Percentiles rank a stretch among this genome's conserved stretches.
These are phyloP conservation scores for Zaprionus kolodkinae DNA, from an alignment of 1,140 invertebrate species.

Conservation along the genomic window DNA sequence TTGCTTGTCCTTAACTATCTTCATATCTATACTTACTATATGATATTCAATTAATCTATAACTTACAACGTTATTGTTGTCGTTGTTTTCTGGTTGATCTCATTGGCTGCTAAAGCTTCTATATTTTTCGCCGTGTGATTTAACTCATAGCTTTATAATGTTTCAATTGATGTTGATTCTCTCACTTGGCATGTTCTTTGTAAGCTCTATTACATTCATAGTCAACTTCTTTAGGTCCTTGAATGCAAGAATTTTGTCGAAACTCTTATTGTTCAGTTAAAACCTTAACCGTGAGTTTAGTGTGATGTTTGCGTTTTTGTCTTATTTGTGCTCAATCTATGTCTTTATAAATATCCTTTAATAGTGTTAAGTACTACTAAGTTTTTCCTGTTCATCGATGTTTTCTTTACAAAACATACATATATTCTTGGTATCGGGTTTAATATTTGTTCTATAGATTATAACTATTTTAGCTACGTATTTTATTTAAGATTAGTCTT, in stretches of 20 bases:
- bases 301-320: slow-evolving; percentile 5
- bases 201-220: slow-evolving; percentile 6
- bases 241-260: neutral
- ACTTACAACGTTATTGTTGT: slow-evolving; percentile 59
- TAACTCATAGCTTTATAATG: slow-evolving; percentile 27
- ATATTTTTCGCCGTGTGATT: slow-evolving; percentile 19
- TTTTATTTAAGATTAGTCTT: slow-evolving; percentile 23
- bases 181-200: slow-evolving; percentile 13
- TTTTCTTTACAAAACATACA: neutral
- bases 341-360: neutral
- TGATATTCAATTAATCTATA: slow-evolving; percentile 16
- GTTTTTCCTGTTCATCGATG: neutral
- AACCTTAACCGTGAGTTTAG: neutral
- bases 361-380: neutral
- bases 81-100: slow-evolving; percentile 26
- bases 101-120: slow-evolving; percentile 10
- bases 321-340: slow-evolving; percentile 2
- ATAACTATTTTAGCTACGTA: neutral
- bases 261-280: neutral
- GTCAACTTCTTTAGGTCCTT: slow-evolving; percentile 14
- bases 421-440: slow-evolving; percentile 38
- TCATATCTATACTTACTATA: slow-evolving; percentile 20
- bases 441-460: slow-evolving; percentile 19
- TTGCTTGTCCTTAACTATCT: slow-evolving; percentile 56
- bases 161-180: slow-evolving; percentile 7